These are phyloP conservation scores for Urocyon cinereoargenteus DNA, from an alignment of 2,797 vertebrate genomes.

Conservation along the genomic window DNA sequence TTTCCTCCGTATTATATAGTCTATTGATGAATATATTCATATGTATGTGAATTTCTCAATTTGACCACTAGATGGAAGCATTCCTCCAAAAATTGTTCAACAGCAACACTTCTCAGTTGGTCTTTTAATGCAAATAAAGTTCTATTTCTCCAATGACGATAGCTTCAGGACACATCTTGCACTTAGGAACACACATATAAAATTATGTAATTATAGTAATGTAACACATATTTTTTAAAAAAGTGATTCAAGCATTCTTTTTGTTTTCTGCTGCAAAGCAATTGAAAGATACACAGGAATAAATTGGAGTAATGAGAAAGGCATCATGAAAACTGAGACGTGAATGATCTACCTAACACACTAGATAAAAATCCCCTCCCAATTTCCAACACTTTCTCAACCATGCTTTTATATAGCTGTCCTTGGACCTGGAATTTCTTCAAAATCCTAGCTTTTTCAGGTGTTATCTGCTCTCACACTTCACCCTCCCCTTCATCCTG, in stretches of 20 bases:
- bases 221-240: background rate
- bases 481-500: background rate
- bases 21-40: background rate
- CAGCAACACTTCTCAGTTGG: background rate
- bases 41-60: background rate
- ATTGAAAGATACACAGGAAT: background rate
- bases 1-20: background rate
- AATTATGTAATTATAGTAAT: background rate
- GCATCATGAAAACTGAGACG: background rate
- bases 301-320: background rate
- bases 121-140: background rate
- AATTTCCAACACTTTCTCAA: background rate
- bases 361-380: background rate
- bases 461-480: background rate
- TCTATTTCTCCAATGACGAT: background rate
- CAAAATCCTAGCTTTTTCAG: background rate
- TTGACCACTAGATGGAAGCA: constrained; percentile 68
- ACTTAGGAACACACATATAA: background rate
- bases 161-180: background rate
- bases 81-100: constrained; percentile 43
- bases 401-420: background rate
- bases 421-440: background rate
- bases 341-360: background rate
- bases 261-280: background rate
- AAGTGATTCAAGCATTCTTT: background rate